Conservation (phyloP, 1,140 invertebrate species). For the Trissolcus basalis region DNA sequence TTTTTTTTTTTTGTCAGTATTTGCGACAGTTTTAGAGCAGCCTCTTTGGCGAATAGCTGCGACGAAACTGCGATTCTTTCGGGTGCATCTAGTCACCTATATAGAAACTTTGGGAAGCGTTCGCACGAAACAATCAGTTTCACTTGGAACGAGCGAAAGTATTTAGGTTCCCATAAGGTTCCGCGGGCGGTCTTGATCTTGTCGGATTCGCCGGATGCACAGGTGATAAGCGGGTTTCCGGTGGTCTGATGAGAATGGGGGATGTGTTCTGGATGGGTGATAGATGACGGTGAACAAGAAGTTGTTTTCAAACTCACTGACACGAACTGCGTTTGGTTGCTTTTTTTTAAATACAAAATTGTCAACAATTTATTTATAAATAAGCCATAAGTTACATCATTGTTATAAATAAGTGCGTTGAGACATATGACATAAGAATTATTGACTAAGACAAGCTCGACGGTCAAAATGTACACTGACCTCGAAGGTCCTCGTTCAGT, state of each 20-base stretch:
- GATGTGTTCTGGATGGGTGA: slow-evolving; percentile 48
- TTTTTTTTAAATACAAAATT: slow-evolving; percentile 45
- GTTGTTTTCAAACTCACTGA: no score
- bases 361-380: slow-evolving; percentile 75
- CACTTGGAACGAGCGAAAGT: slow-evolving; percentile 74
- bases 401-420: slow-evolving; percentile 73
- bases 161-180: slow-evolving; percentile 51
- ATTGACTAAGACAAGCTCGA: slow-evolving; percentile 69
- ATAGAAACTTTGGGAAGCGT: slow-evolving; percentile 65
- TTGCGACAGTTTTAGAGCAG: slow-evolving; percentile 10
- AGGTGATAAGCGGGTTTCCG: slow-evolving; percentile 59
- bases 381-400: slow-evolving; percentile 75
- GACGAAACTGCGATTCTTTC: slow-evolving; percentile 66
- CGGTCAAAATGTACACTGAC: slow-evolving; percentile 48
- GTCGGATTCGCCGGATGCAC: slow-evolving; percentile 72
- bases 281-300: slow-evolving; percentile 9
- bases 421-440: slow-evolving; percentile 65
- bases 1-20: no score
- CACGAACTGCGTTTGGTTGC: neutral
- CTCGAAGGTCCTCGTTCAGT: slow-evolving; percentile 45
- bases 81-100: slow-evolving; percentile 59
- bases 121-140: slow-evolving; percentile 74
- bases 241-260: slow-evolving; percentile 33
- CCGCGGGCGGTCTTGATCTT: slow-evolving; percentile 29
- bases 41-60: slow-evolving; percentile 40